Evolutionary conservation across 2,888 invertebrate genomes (phyloP).

Genomic region (Cheilosia urbana): DNA sequence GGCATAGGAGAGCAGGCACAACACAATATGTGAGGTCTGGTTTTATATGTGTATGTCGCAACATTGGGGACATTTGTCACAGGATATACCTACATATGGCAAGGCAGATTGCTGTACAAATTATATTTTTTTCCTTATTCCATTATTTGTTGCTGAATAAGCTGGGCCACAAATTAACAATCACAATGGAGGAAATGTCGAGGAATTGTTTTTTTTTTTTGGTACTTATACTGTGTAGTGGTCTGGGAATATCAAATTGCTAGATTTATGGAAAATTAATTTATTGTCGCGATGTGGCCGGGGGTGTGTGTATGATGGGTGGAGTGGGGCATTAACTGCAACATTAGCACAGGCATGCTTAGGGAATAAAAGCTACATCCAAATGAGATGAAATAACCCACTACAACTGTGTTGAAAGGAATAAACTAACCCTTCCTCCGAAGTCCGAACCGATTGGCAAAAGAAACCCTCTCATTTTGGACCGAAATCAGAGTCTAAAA

Average conservation of each 20-base stretch:
- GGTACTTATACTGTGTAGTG: background rate
- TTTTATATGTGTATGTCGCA: background rate
- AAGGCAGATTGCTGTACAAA: conserved; percentile 58
- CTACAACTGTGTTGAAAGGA: too few species aligned
- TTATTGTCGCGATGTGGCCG: conserved; percentile 29
- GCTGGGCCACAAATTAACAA: conserved; percentile 68
- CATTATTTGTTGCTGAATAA: conserved; percentile 63
- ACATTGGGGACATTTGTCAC: conserved; percentile 64
- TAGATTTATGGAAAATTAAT: conserved; percentile 69
- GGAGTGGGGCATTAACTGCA: too few species aligned
- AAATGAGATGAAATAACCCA: too few species aligned
- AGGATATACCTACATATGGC: conserved; percentile 37
- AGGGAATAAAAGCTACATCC: too few species aligned
- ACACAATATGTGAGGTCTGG: conserved; percentile 9
- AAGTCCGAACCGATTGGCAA: background rate
- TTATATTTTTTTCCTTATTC: conserved; percentile 39
- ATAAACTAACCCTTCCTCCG: too few species aligned
- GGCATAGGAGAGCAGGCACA: conserved; percentile 35
- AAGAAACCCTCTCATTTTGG: background rate
- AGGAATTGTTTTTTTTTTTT: background rate
- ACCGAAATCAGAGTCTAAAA: conserved; percentile 27
- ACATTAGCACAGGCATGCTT: too few species aligned
- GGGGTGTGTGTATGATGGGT: too few species aligned
- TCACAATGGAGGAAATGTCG: conserved; percentile 60
- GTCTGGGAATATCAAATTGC: conserved; percentile 66